A percentile compares a stretch with the other conserved stretches of the same genome.
Evolutionary conservation across 2,888 invertebrate species (phyloP).

Genomic region (Melitaea athalia): DNA sequence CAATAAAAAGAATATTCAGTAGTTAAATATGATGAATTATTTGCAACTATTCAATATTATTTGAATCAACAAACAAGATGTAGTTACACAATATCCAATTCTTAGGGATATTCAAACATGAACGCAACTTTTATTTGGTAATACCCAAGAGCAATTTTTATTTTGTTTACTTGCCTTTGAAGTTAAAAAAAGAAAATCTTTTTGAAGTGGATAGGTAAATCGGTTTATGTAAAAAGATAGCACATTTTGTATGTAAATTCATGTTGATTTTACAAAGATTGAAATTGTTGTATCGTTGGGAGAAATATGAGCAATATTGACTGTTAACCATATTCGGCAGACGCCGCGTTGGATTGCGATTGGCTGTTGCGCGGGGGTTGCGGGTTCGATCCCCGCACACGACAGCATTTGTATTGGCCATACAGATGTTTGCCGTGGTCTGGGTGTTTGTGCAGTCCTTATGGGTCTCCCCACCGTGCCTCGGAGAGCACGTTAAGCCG

Average conservation of each 20-base stretch:
- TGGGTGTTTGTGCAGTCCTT: too few species aligned
- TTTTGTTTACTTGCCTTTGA: constrained; percentile 78
- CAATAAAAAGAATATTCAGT: background rate
- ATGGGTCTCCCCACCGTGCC: too few species aligned
- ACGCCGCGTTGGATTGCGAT: too few species aligned
- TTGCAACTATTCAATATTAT: background rate
- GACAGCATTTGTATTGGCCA: too few species aligned
- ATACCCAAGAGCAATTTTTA: constrained; percentile 77
- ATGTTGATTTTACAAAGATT: constrained; percentile 79
- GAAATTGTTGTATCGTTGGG: constrained; percentile 74
- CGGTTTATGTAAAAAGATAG: constrained; percentile 81
- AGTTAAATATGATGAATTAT: background rate
- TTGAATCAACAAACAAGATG: constrained; percentile 7
- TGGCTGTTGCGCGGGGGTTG: too few species aligned
- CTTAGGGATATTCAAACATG: constrained; percentile 56
- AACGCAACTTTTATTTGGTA: constrained; percentile 75
- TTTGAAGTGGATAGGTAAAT: constrained; percentile 79
- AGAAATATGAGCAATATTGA: constrained; percentile 66
- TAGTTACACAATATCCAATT: constrained; percentile 21
- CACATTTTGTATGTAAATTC: constrained; percentile 81
- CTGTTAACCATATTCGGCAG: constrained; percentile 10
- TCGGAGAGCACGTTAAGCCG: too few species aligned
- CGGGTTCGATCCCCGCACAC: too few species aligned
- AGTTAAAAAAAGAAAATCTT: constrained; percentile 75
- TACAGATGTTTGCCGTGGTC: too few species aligned